These are phyloP conservation scores for Gorsachius magnificus DNA, from an alignment of 2,797 vertebrate species.

Conservation along the genomic window DNA sequence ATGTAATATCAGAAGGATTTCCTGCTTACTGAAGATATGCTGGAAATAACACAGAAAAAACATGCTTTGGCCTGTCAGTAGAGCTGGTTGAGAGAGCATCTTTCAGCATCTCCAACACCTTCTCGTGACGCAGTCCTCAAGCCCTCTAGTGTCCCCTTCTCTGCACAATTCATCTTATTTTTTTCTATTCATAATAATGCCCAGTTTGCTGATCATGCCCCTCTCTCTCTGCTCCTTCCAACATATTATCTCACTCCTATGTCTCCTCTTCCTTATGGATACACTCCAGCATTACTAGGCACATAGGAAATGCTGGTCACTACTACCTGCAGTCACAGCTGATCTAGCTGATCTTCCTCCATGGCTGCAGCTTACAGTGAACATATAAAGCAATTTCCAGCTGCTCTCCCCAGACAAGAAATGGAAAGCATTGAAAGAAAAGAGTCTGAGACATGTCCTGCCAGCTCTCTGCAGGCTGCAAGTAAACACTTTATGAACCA, in stretches of 20 bases:
- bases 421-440: not conserved
- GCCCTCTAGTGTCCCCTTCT: not conserved
- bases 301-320: not conserved
- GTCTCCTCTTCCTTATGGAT: not conserved
- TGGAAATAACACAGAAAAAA: not conserved
- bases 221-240: not conserved
- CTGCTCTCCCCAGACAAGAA: not conserved
- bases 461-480: accelerated
- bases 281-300: not conserved
- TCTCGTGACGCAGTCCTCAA: not conserved
- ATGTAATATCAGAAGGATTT: not conserved
- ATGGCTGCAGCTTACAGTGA: not conserved
- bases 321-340: not conserved
- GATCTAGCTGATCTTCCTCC: not conserved
- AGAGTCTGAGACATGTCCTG: not conserved
- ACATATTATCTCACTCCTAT: not conserved
- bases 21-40: not conserved
- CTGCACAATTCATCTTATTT: not conserved
- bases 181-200: not conserved
- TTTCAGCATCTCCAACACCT: not conserved
- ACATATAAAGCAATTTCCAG: not conserved
- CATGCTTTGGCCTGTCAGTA: not conserved
- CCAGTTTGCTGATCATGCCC: accelerated
- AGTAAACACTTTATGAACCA: not conserved
- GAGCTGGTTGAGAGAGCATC: not conserved